Evolutionary conservation across 2,113 vertebrate species (phyloP).

Genomic region (Cinclus cinclus): DNA sequence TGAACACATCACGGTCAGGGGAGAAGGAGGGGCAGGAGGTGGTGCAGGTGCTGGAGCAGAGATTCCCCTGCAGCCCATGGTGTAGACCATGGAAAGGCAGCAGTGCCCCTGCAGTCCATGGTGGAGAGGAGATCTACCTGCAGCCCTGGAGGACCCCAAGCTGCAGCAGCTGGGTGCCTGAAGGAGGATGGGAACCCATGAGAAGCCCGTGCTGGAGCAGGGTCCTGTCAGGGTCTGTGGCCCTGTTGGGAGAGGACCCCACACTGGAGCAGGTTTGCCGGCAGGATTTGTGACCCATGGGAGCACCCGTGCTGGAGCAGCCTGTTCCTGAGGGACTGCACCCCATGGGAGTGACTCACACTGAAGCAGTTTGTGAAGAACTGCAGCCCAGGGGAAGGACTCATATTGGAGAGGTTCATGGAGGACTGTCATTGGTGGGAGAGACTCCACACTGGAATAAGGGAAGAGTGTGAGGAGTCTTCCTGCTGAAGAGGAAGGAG

Average conservation of each 20-base stretch:
- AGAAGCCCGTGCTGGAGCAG: background rate
- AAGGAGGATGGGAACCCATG: background rate
- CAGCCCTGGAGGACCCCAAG: fast-evolving
- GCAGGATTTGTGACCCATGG: background rate
- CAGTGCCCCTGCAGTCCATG: background rate
- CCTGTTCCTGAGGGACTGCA: background rate
- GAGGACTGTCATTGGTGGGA: background rate
- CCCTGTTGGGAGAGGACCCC: fast-evolving
- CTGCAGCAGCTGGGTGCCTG: background rate
- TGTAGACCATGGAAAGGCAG: background rate
- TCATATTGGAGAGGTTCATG: background rate
- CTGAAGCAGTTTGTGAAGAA: background rate
- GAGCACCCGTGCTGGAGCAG: background rate
- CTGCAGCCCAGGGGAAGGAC: background rate
- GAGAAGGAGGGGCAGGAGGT: background rate
- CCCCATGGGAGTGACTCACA: background rate
- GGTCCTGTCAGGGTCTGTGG: background rate
- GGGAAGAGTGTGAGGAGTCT: background rate
- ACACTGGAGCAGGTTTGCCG: background rate
- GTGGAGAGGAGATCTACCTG: background rate
- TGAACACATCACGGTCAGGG: background rate
- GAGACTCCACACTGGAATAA: background rate
- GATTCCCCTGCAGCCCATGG: background rate
- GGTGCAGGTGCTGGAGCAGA: background rate
- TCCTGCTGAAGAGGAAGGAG: background rate